phyloP scores from a whole-genome alignment of 1,140 invertebrate species.

The Heliothis subflexa region DNA sequence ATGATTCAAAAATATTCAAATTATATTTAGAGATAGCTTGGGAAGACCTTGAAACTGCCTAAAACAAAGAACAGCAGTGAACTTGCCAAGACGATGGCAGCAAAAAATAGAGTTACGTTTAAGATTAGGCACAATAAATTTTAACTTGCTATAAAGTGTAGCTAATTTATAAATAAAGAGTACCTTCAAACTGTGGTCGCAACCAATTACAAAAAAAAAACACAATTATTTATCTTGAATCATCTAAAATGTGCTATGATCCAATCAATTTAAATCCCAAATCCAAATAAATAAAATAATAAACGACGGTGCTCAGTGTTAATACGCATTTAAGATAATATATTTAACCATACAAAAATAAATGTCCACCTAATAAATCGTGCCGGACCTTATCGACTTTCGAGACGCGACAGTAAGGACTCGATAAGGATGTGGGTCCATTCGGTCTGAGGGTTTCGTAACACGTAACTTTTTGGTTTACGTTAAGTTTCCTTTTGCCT shows the following conservation, averaged over 20 bases:
- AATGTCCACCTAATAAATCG: slow-evolving; percentile 83
- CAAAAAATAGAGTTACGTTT: slow-evolving; percentile 3
- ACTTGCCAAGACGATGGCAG: neutral
- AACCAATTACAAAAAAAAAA: slow-evolving; percentile 3
- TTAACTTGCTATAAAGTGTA: neutral
- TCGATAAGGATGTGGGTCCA: slow-evolving; percentile 74
- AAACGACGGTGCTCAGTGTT: slow-evolving; percentile 77
- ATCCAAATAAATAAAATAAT: slow-evolving; percentile 58
- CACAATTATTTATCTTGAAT: slow-evolving; percentile 41
- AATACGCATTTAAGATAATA: slow-evolving; percentile 85
- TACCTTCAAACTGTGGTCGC: neutral
- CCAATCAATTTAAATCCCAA: slow-evolving; percentile 45
- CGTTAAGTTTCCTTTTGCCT: slow-evolving; percentile 58
- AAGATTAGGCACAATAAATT: neutral
- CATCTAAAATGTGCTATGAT: slow-evolving; percentile 31
- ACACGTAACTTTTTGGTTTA: slow-evolving; percentile 65
- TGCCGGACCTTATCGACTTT: slow-evolving; percentile 76
- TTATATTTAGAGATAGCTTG: neutral
- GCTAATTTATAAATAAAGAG: neutral
- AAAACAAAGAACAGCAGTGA: neutral
- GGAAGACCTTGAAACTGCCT: slow-evolving; percentile 16
- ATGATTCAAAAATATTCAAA: slow-evolving; percentile 17
- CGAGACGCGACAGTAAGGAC: slow-evolving; percentile 74
- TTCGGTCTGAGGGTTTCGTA: slow-evolving; percentile 57
- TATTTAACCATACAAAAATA: slow-evolving; percentile 80